Evolutionary conservation across 2,797 vertebrate species (phyloP), one percentile per base, ranked within the genome.

Genomic region (Cryptoblepharus egeriae): DNA sequence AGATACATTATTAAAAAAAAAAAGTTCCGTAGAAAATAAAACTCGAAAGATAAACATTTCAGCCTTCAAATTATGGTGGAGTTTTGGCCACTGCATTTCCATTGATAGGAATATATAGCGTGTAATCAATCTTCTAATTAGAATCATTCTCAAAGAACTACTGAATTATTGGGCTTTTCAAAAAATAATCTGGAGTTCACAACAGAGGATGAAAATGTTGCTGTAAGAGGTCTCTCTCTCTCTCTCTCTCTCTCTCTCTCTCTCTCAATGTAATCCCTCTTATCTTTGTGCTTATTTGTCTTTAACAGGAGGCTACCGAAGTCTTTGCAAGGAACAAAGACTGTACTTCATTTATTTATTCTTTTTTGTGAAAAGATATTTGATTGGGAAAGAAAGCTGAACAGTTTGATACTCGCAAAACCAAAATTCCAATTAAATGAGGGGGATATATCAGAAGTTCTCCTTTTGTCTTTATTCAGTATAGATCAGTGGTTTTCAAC

Each of bases 211-310:
- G 39, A 1, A 80, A 45, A 1, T 87, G 13, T 86, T 85, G 85
- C 55, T 12, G 75, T 78, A 69, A 70, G 20, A 70, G 26, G 32
- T 7, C 77, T 7, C 72, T 30, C 1, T 5, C 13, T 57, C 52
- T 5, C 77, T 5, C 72, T 30, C 2, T 6, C 20, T 57, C 28
- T 64, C 83, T 81, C 82, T n/a, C n/a, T n/a, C n/a, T n/a, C n/a
- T n/a, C n/a, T n/a, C 35, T 32, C 42, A 26, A 81, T 80, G 75
- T 85, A 87, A 69, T 18, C 77, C 79, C 76, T 73, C 75, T 68
- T 63, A 63, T 85, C 24, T 88, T 88, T 83, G 20, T 82, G 37
- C 24, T 42, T 81, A 65, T 87, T 92, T 87, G 49, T 85, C 80
- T 65, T 89, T 84, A 86, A 91, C 75, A 73, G 80, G 4, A 18